phyloP scores from a whole-genome alignment of 2,113 vertebrate genomes.

The Elaphurus davidianus region DNA sequence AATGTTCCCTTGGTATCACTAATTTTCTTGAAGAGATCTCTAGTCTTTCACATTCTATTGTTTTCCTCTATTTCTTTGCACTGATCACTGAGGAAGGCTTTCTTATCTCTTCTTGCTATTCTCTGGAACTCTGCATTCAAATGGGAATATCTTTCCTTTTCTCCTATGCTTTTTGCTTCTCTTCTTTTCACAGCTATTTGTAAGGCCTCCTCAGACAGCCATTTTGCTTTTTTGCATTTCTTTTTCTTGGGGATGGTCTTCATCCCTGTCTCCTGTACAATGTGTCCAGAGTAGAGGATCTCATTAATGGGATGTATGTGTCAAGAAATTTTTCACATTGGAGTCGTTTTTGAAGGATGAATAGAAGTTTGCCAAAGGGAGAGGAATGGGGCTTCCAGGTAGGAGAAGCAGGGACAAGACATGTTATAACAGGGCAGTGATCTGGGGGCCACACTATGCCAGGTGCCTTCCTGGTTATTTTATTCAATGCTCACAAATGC shows the following conservation, averaged over 20 bases:
- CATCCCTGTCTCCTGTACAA: background rate
- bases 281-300: background rate
- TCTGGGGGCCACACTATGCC: background rate
- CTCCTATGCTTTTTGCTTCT: background rate
- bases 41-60: background rate
- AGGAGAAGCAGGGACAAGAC: background rate
- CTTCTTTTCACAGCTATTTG: background rate
- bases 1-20: background rate
- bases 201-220: background rate
- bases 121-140: background rate
- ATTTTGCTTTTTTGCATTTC: background rate
- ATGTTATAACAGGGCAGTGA: background rate
- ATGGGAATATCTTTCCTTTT: background rate
- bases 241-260: background rate
- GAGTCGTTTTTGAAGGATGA: background rate
- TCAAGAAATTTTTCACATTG: background rate
- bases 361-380: background rate
- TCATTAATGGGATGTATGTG: background rate
- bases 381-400: background rate
- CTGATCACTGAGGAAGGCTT: background rate
- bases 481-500: background rate
- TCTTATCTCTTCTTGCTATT: background rate
- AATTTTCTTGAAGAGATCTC: background rate
- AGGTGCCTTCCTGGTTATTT: background rate
- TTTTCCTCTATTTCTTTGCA: background rate